Base-by-base conservation (phyloP, 1,140 invertebrate species). In the Megathymus violae region DNA sequence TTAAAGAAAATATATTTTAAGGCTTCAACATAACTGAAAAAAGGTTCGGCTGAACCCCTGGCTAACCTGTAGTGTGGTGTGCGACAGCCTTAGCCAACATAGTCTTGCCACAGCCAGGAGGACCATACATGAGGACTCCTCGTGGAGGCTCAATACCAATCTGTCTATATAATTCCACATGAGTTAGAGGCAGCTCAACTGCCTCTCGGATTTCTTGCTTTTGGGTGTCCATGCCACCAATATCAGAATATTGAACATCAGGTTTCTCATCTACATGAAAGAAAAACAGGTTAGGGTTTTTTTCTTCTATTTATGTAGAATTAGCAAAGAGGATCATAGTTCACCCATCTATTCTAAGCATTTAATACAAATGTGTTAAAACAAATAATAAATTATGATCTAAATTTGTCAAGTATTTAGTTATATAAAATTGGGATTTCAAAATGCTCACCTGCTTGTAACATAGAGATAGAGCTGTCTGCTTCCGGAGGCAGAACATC, bases 41-140 rank as follows among this genome's bases (percentile, higher is more conserved):
- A n/a, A n/a, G n/a, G n/a, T n/a, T n/a, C n/a, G n/a, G n/a, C n/a
- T n/a, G n/a, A n/a, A n/a, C n/a, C n/a, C n/a, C n/a, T n/a, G n/a
- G 41, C 22, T 54, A 41, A 97, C 96, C 96, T 74, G 98, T 99
- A 31, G 98, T 99, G 79, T 97, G 96, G 92, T 99, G 97, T 34
- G 98, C 99, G 27, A 99, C 98, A 70, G 99, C 99, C 92, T 99
- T 99, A 36, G 99, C 99, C 69, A 99, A 92, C 99, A 99, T 99
- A 58, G 99, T 99, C 91, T 98, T 98, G 15, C 97, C 98, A 92
- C 97, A 98, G 3, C 98, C 97, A 13, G 99, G 98, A 27, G 99
- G 98, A 93, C 98, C 99, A 89, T 98, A 99, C 97, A 99, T 98
- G 4, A 99, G 93, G 0, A 99, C 99, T 75, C 99, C 99, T 60